Evolutionary conservation across 2,888 invertebrate species (phyloP), one percentile per base, ranked within the genome.

Genomic region (Zonitis immaculata): DNA sequence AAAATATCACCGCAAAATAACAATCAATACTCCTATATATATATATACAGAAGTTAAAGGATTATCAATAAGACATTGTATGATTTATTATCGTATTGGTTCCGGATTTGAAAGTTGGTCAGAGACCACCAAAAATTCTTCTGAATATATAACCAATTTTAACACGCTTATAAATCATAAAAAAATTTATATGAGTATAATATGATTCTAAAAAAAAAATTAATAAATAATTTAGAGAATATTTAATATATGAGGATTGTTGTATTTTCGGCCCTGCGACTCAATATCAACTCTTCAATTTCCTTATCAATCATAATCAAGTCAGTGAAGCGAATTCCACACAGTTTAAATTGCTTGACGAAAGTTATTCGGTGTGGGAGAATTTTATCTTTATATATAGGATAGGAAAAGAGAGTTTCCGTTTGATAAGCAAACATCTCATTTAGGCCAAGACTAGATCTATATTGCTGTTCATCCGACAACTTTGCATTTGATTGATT

Each of bases 261-360:
- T 42, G 43, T n/a, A n/a, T n/a, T n/a, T n/a, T n/a, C n/a, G n/a
- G n/a, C n/a, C n/a, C n/a, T n/a, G n/a, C n/a, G 20, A 20, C 26
- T 26, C 22, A 39, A 48, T 52, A 42, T 45, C 52, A 58, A 65
- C 66, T 66, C 65, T 67, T 67, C 71, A 69, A 72, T 74, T 73
- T 70, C 70, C 71, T 73, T 75, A 76, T 76, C 75, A 75, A 76
- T 76, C 76, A 75, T 75, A 74, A 75, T 75, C 75, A 75, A 73
- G 70, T 69, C 73, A 72, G 69, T 72, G 72, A 66, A 71, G 73
- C 74, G 73, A 68, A 69, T 68, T 72, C 70, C 70, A 68, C 63
- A 65, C 63, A 66, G 70, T 3, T 69, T 71, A 72, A 73, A 73
- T 73, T 73, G 72, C 71, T 69, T 62, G 67, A 68, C 67, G 71